Evolutionary conservation across 1,140 invertebrate genomes (phyloP).

Genomic region (Bacillus rossius): DNA sequence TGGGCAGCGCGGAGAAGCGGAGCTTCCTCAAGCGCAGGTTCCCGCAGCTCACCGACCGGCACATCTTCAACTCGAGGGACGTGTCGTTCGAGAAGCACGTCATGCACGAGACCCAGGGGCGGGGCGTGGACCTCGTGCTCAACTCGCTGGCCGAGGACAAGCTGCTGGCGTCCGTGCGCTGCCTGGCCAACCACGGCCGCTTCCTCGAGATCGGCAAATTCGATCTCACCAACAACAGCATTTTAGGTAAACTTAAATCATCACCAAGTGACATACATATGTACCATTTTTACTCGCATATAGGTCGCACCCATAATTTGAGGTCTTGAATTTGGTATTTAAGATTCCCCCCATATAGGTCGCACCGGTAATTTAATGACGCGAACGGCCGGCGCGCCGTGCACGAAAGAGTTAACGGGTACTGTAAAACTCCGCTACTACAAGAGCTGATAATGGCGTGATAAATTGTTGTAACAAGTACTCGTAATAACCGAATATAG

Average conservation of each 20-base stretch:
- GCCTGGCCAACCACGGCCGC: conserved; percentile 53
- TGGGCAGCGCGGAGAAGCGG: conserved; percentile 69
- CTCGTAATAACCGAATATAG: too few relatives aligned
- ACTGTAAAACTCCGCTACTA: too few relatives aligned
- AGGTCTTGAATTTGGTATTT: too few relatives aligned
- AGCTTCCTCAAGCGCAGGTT: conserved; percentile 68
- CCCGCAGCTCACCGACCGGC: conserved; percentile 45
- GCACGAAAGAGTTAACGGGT: too few relatives aligned
- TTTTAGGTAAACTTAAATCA: conserved; percentile 47
- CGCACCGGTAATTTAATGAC: too few relatives aligned
- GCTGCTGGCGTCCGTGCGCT: conserved; percentile 45
- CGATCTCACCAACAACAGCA: conserved; percentile 44
- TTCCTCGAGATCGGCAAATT: conserved; percentile 63
- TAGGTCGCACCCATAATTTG: too few relatives aligned
- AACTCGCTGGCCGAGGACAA: conserved; percentile 79
- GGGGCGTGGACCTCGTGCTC: conserved; percentile 70
- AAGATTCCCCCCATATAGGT: too few relatives aligned
- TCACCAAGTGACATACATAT: too few relatives aligned
- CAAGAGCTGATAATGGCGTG: too few relatives aligned
- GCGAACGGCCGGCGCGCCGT: too few relatives aligned
- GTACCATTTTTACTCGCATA: too few relatives aligned
- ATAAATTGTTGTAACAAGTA: too few relatives aligned
- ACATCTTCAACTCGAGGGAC: conserved; percentile 69
- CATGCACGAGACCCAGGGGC: conserved; percentile 50
- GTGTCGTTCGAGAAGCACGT: conserved; percentile 65